These are phyloP conservation scores for Carabus problematicus DNA, from an alignment of 2,888 invertebrate species.

Conservation along the genomic window DNA sequence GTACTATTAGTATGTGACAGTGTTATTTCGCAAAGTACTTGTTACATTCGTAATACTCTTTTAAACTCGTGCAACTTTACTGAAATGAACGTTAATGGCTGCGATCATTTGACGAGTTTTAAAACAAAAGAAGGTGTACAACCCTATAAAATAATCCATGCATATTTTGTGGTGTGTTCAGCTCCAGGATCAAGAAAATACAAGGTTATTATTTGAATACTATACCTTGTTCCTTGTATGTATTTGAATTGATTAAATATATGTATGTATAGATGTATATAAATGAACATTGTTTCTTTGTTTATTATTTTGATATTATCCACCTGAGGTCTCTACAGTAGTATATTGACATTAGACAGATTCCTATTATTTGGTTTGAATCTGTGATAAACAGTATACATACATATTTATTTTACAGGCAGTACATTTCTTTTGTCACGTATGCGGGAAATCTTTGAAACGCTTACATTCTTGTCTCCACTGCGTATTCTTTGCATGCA, in stretches of 20 bases:
- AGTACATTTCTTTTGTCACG: conserved; percentile 80
- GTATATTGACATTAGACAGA: conserved; percentile 27
- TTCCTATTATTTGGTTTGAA: conserved; percentile 11
- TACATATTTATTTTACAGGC: conserved; percentile 65
- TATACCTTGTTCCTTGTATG: conserved; percentile 26
- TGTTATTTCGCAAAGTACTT: conserved; percentile 24
- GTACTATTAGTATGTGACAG: conserved; percentile 24
- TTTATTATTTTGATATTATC: conserved; percentile 32
- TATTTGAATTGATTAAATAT: conserved; percentile 20
- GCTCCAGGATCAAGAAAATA: conserved; percentile 80
- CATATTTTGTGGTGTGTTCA: conserved; percentile 84
- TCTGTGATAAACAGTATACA: not conserved
- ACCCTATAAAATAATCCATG: conserved; percentile 73
- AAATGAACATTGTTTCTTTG: conserved; percentile 32
- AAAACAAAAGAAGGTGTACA: conserved; percentile 64
- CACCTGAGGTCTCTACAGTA: conserved; percentile 38
- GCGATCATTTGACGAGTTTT: conserved; percentile 40
- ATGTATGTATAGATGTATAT: conserved; percentile 28
- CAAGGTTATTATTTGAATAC: conserved; percentile 67
- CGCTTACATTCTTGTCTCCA: conserved; percentile 85
- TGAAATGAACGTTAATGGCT: conserved; percentile 42
- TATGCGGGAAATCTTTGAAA: conserved; percentile 80
- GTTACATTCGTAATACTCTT: not conserved
- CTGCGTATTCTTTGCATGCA: conserved; percentile 94
- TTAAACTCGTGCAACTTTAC: conserved; percentile 27